Evolutionary conservation across 2,888 invertebrate genomes (phyloP).

Genomic region (Hirudinaria manillensis): DNA sequence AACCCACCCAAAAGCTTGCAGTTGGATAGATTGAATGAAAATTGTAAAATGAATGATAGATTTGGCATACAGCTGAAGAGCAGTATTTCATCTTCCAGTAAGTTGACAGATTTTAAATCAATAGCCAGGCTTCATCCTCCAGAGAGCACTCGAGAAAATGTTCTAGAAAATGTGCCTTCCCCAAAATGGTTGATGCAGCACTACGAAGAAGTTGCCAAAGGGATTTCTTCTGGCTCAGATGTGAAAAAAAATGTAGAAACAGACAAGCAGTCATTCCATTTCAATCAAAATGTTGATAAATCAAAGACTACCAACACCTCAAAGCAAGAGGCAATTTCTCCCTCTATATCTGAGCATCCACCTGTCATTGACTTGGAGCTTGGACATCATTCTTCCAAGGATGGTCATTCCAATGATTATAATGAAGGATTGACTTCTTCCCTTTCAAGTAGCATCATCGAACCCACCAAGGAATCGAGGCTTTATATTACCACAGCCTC

Average conservation of each 20-base stretch:
- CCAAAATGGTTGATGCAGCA: slow-evolving; percentile 35
- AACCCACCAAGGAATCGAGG: not conserved
- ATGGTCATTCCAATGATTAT: too few relatives aligned
- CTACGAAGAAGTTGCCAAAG: slow-evolving; percentile 29
- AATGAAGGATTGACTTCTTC: too few relatives aligned
- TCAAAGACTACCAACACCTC: not conserved
- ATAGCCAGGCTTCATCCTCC: not conserved
- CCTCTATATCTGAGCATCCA: not conserved
- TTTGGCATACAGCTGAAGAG: slow-evolving; percentile 1
- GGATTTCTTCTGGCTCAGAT: slow-evolving; percentile 6
- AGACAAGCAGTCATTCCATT: not conserved
- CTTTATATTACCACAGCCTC: not conserved
- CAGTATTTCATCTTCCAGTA: not conserved
- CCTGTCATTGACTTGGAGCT: too few relatives aligned
- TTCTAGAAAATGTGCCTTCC: slow-evolving; percentile 27
- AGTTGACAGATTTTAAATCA: not conserved
- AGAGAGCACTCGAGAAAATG: slow-evolving; percentile 9
- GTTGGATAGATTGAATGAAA: not conserved
- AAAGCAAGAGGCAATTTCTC: not conserved
- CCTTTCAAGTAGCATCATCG: not conserved
- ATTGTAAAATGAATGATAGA: not conserved
- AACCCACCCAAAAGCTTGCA: not conserved
- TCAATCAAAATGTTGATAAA: not conserved
- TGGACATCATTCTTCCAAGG: too few relatives aligned
- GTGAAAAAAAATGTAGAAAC: not conserved